Conservation (phyloP, 2,797 vertebrate species). For the Crenichthys baileyi region DNA sequence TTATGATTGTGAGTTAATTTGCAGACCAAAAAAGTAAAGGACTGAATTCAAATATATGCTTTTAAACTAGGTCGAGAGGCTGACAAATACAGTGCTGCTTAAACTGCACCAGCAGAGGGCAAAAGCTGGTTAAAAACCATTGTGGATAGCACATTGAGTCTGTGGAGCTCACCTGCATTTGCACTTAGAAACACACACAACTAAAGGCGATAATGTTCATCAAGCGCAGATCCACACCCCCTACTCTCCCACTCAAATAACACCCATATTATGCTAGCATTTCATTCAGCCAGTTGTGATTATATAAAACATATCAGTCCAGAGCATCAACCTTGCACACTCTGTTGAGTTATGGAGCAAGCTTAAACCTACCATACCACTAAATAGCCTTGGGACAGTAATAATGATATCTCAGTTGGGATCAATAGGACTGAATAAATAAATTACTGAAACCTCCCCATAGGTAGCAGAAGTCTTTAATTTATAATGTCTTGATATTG, state of each 20-base stretch:
- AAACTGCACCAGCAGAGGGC: constrained; percentile 77
- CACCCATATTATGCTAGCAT: constrained; percentile 27
- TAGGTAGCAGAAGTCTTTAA: constrained; percentile 47
- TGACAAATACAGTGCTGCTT: constrained; percentile 40
- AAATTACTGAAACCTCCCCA: constrained; percentile 20
- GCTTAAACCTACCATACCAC: no score
- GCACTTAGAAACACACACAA: constrained; percentile 12
- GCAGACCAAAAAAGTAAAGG: background rate
- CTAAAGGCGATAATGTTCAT: constrained; percentile 18
- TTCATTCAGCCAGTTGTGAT: constrained; percentile 28
- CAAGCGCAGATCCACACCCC: constrained; percentile 9
- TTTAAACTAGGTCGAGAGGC: background rate
- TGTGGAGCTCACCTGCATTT: constrained; percentile 18
- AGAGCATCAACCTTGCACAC: constrained; percentile 24
- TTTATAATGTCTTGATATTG: constrained; percentile 36
- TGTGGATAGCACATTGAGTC: constrained; percentile 7
- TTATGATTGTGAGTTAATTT: background rate
- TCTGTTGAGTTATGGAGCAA: constrained; percentile 10
- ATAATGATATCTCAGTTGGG: constrained; percentile 2
- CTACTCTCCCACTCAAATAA: constrained; percentile 10
- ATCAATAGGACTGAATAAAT: background rate
- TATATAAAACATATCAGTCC: constrained; percentile 24
- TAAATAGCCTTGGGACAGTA: background rate
- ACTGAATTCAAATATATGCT: background rate
- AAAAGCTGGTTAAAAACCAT: constrained; percentile 77